Conservation (phyloP, 2,888 invertebrate genomes). For the Papilio elwesi region DNA sequence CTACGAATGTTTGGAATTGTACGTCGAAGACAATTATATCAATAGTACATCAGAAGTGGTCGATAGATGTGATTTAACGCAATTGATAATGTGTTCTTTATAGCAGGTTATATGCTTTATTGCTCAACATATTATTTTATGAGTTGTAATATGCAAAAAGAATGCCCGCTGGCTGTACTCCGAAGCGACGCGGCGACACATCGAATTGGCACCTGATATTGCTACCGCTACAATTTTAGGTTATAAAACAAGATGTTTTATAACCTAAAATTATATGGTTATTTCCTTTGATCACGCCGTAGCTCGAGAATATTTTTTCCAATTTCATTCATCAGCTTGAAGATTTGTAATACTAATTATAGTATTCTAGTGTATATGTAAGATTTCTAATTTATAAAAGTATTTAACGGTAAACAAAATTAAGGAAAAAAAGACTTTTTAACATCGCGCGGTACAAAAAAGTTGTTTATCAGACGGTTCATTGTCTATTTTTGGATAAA, state of each 20-base stretch:
- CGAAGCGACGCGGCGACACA: not conserved
- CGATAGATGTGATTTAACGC: not conserved
- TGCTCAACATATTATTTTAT: not conserved
- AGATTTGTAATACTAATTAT: no score
- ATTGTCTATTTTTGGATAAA: no score
- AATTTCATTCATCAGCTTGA: no score
- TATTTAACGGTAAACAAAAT: no score
- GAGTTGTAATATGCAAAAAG: not conserved
- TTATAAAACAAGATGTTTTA: not conserved
- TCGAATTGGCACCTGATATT: constrained; percentile 16
- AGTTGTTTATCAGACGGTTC: no score
- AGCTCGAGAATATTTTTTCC: no score
- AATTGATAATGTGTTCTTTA: not conserved
- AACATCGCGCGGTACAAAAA: no score
- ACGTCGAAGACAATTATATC: not conserved
- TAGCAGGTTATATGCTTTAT: not conserved
- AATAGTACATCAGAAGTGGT: not conserved
- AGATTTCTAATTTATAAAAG: no score
- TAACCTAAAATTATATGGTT: no score
- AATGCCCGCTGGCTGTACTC: not conserved
- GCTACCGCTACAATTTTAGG: constrained; percentile 7
- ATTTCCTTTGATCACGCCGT: no score
- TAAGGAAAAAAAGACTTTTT: no score
- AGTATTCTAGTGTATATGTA: no score
- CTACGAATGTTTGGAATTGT: not conserved